phyloP scores from a whole-genome alignment of 2,113 vertebrate species.

The Nasalis larvatus region DNA sequence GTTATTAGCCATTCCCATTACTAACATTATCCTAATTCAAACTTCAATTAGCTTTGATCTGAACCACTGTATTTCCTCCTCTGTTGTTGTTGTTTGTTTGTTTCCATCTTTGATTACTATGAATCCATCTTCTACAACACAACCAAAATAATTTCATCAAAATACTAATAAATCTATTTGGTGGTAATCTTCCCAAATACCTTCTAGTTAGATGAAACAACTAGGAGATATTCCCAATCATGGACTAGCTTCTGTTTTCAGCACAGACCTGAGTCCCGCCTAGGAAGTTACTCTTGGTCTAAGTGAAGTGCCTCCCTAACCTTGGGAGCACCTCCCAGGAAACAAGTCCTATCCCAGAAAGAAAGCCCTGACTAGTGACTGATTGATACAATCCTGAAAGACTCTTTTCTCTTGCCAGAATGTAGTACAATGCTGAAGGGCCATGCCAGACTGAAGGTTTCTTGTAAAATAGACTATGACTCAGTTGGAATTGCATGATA shows the following conservation, averaged over 20 bases:
- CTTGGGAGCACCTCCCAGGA: not conserved
- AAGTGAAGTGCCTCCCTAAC: not conserved
- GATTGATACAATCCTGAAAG: not conserved
- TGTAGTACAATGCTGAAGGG: not conserved
- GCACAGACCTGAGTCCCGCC: not conserved
- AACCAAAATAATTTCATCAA: not conserved
- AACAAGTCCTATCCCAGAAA: accelerated
- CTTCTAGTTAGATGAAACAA: not conserved
- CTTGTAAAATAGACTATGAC: not conserved
- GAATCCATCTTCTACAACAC: not conserved
- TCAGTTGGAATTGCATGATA: not conserved
- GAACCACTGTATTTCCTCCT: not conserved
- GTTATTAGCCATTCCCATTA: not conserved
- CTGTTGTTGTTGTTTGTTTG: not conserved
- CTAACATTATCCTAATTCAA: not conserved
- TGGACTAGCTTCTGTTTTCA: not conserved
- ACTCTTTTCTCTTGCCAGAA: not conserved
- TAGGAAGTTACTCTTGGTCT: not conserved
- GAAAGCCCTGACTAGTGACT: not conserved
- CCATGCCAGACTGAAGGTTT: not conserved
- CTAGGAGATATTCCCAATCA: not conserved
- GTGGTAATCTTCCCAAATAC: not conserved
- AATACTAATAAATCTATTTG: not conserved
- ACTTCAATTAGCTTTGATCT: not conserved
- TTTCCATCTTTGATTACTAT: not conserved